Evolutionary conservation across 2,888 invertebrate species (phyloP).

Genomic region (Metellina segmentata): DNA sequence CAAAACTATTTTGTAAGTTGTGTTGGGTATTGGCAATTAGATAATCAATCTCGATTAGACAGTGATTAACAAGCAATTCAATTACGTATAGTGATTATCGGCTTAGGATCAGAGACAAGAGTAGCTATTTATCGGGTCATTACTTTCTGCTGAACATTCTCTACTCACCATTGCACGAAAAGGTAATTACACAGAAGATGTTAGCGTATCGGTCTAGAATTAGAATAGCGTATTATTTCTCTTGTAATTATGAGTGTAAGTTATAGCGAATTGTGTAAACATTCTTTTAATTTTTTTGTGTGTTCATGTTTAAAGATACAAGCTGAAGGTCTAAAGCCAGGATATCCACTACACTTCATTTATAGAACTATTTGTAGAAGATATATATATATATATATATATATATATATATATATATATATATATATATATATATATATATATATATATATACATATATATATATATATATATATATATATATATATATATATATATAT

Average conservation of each 20-base stretch:
- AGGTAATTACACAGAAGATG: not conserved
- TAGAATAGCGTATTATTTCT: not conserved
- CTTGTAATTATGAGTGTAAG: not conserved
- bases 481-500: too few relatives aligned
- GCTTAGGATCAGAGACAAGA: constrained; percentile 6
- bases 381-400: too few relatives aligned
- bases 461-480: too few relatives aligned
- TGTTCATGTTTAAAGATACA: too few relatives aligned
- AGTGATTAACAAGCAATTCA: constrained; percentile 15
- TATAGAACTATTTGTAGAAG: too few relatives aligned
- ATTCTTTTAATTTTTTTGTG: too few relatives aligned
- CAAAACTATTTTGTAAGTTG: not conserved
- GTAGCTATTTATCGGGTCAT: constrained; percentile 22
- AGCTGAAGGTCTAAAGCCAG: too few relatives aligned
- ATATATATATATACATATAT: too few relatives aligned
- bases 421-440: too few relatives aligned
- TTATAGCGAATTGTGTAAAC: too few relatives aligned
- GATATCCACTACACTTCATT: too few relatives aligned
- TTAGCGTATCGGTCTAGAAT: not conserved
- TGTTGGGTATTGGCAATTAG: not conserved
- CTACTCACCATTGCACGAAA: not conserved
- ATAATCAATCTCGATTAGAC: not conserved
- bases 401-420: too few relatives aligned
- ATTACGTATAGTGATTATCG: constrained; percentile 8
- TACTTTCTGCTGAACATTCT: not conserved